phyloP scores from a whole-genome alignment of 2,888 invertebrate species.

The Heliothis peltigera region DNA sequence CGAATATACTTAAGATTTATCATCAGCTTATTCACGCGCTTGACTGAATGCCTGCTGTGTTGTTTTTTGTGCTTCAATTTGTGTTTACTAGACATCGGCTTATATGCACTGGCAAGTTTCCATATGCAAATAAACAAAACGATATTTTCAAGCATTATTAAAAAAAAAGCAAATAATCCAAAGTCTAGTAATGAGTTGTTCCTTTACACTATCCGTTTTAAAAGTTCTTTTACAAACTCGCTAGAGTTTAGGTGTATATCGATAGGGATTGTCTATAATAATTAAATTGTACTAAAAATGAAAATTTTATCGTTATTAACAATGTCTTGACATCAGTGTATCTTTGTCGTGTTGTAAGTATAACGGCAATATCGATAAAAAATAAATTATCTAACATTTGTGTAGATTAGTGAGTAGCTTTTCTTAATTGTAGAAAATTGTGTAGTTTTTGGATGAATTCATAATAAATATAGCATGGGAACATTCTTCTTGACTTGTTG shows the following conservation, averaged over 20 bases:
- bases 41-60: conserved; percentile 14
- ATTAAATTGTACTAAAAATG: neutral
- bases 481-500: neutral
- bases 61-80: neutral
- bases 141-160: too few relatives aligned
- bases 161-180: too few relatives aligned
- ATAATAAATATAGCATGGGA: neutral
- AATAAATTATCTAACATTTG: neutral
- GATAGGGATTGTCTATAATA: neutral
- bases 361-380: conserved; percentile 10
- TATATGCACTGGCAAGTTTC: too few relatives aligned
- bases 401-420: conserved; percentile 1
- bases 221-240: too few relatives aligned
- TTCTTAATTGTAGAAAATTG: neutral
- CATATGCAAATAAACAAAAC: too few relatives aligned
- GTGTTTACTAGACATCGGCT: too few relatives aligned
- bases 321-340: conserved; percentile 42
- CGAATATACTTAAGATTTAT: conserved; percentile 13
- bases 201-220: too few relatives aligned
- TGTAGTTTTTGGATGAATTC: neutral
- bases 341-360: conserved; percentile 2
- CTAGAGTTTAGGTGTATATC: neutral
- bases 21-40: conserved; percentile 30
- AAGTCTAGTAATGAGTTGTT: too few relatives aligned
- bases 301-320: neutral